Conservation (phyloP, 53 echinoderm and acorn worm species). For the Antedon mediterranea region DNA sequence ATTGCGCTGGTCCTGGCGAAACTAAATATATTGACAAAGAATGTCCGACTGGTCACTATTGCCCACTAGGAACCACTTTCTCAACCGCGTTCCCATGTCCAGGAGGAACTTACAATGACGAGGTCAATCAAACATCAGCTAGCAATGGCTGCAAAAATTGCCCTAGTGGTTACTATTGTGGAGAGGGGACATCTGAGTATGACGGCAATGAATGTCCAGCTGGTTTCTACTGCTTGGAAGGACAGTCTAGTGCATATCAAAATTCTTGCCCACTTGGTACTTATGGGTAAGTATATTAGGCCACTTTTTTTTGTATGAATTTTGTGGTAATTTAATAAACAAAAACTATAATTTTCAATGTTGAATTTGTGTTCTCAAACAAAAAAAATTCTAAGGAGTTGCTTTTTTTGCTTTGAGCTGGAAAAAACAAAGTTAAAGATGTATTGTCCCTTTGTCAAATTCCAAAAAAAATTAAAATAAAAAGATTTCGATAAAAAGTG, state of each 20-base stretch:
- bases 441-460: too few relatives aligned
- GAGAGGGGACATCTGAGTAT: slow-evolving; percentile 36
- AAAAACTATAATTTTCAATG: too few relatives aligned
- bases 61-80: slow-evolving; percentile 58
- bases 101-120: slow-evolving; percentile 96
- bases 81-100: slow-evolving; percentile 42
- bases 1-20: slow-evolving; percentile 49
- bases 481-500: too few relatives aligned
- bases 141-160: slow-evolving; percentile 41
- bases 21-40: slow-evolving; percentile 27
- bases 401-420: too few relatives aligned
- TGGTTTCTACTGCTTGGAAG: slow-evolving; percentile 82
- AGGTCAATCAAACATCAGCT: slow-evolving; percentile 55
- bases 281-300: slow-evolving; percentile 51
- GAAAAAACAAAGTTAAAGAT: too few relatives aligned
- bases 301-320: too few relatives aligned
- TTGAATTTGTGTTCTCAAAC: too few relatives aligned
- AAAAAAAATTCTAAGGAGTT: too few relatives aligned
- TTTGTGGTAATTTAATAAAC: too few relatives aligned
- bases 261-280: slow-evolving; percentile 79
- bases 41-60: slow-evolving; percentile 84
- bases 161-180: slow-evolving; percentile 76
- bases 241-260: slow-evolving; percentile 47
- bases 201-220: slow-evolving; percentile 34
- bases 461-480: too few relatives aligned